Evolutionary conservation across 2,113 vertebrate species (phyloP).

Genomic region (Hippotragus niger): DNA sequence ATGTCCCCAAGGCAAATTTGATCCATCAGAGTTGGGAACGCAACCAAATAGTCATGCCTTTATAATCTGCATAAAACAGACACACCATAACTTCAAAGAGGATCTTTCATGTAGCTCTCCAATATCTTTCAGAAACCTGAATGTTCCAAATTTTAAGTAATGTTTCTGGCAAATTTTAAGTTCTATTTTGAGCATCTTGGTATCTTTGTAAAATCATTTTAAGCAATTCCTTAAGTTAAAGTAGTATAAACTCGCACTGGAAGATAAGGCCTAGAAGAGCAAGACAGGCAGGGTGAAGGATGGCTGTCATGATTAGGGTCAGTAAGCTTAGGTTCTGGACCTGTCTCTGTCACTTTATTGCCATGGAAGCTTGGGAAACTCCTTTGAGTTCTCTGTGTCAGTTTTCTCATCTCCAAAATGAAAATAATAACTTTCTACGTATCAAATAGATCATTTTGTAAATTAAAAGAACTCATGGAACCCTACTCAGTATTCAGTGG

Average conservation of each 20-base stretch:
- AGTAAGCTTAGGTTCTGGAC: not conserved
- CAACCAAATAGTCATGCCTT: not conserved
- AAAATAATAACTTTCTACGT: not conserved
- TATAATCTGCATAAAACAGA: not conserved
- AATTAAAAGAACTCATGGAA: not conserved
- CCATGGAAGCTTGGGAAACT: not conserved
- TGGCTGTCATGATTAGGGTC: not conserved
- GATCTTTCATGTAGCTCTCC: not conserved
- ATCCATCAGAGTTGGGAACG: not conserved
- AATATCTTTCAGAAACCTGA: not conserved
- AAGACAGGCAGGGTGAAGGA: not conserved
- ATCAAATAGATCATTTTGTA: not conserved
- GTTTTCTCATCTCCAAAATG: not conserved
- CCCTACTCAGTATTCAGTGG: not conserved
- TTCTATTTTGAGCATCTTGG: not conserved
- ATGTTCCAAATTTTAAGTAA: not conserved
- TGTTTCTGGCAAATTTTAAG: not conserved
- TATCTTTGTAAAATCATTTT: not conserved
- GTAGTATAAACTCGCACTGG: not conserved
- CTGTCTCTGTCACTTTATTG: not conserved
- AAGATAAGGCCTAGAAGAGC: not conserved
- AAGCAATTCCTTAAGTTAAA: not conserved
- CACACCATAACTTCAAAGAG: not conserved
- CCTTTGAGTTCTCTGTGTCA: not conserved
- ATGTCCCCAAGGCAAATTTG: not conserved